Conservation (phyloP, 2,113 vertebrate species). For the Colius striatus region DNA sequence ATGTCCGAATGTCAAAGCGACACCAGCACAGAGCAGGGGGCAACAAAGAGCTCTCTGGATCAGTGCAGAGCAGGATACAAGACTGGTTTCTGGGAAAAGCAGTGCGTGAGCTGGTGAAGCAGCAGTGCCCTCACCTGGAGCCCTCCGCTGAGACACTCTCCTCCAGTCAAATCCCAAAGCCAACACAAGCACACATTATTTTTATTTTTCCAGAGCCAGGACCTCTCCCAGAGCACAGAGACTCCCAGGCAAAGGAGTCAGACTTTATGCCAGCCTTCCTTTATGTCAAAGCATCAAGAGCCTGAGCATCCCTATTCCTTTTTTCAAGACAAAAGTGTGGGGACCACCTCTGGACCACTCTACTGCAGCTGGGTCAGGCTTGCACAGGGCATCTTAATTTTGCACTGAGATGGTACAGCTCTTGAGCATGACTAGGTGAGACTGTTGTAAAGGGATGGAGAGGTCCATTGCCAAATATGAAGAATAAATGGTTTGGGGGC, state of each 20-base stretch:
- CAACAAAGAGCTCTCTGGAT: background rate
- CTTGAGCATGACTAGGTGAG: background rate
- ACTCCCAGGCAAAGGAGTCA: too few species aligned
- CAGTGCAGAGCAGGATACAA: background rate
- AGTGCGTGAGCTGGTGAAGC: background rate
- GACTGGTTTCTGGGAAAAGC: background rate
- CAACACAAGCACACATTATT: rapidly evolving
- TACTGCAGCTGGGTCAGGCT: background rate
- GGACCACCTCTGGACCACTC: rapidly evolving
- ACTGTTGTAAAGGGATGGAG: background rate
- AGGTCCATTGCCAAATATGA: rapidly evolving
- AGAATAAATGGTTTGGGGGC: background rate
- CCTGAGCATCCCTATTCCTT: background rate
- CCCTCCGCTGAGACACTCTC: background rate
- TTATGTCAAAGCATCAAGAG: rapidly evolving
- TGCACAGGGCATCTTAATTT: background rate
- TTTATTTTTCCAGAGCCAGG: background rate
- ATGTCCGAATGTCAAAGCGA: background rate
- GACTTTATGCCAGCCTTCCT: background rate
- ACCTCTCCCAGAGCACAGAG: rapidly evolving
- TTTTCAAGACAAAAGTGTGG: background rate
- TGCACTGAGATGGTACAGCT: background rate
- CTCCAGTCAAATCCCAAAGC: background rate
- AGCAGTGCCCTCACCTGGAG: constrained; percentile 45
- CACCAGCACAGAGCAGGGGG: background rate